Conservation (phyloP, 1,140 invertebrate genomes). For the Bombus superbus region DNA sequence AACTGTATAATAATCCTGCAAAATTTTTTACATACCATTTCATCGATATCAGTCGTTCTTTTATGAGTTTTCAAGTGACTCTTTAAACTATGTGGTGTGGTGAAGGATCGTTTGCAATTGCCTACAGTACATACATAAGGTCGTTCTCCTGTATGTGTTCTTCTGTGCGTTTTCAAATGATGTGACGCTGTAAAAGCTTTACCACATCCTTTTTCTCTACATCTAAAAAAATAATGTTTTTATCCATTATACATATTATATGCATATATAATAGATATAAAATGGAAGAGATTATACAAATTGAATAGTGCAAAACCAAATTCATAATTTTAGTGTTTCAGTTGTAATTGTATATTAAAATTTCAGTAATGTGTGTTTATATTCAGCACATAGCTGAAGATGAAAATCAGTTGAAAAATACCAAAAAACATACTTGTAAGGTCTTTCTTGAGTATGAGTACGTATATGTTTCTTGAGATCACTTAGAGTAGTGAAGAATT, state of each 20-base stretch:
- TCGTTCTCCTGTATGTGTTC: constrained; percentile 86
- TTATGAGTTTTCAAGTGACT: constrained; percentile 87
- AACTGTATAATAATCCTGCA: not conserved
- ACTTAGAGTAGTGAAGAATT: constrained; percentile 96
- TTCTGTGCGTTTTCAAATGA: constrained; percentile 93
- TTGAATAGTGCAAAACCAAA: not conserved
- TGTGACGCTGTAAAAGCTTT: constrained; percentile 97
- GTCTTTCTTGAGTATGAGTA: constrained; percentile 95
- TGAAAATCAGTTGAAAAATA: constrained; percentile 20
- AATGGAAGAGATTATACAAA: not conserved
- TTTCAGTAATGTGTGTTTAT: not conserved
- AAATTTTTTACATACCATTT: constrained; percentile 67
- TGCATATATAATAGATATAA: not conserved
- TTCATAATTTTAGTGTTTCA: not conserved
- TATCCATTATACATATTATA: not conserved
- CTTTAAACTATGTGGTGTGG: constrained; percentile 91
- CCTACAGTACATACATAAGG: constrained; percentile 90
- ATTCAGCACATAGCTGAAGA: not conserved
- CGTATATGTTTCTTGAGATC: constrained; percentile 96
- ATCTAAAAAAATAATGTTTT: constrained; percentile 81
- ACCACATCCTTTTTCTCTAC: constrained; percentile 91
- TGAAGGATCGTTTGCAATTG: constrained; percentile 90
- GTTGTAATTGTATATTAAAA: not conserved
- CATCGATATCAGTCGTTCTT: constrained; percentile 71
- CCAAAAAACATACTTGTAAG: constrained; percentile 89